Percentiles rank a stretch among this genome's conserved stretches.
Conservation (phyloP, 2,888 invertebrate species). For the Neocrepidodera transversa region DNA sequence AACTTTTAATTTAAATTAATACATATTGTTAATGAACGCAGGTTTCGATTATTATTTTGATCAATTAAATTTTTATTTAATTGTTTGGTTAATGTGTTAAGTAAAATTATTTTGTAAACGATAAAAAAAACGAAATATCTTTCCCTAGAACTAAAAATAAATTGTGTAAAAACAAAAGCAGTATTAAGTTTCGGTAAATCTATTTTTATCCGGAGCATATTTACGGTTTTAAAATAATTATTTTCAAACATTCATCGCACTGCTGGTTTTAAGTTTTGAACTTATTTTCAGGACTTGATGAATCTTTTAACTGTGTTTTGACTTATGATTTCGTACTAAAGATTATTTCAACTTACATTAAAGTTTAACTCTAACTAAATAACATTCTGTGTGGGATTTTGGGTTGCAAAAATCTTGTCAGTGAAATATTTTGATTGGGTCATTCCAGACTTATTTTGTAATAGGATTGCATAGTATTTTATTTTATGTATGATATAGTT, state of each 20-base stretch:
- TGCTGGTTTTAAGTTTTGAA: not conserved
- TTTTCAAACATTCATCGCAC: conserved; percentile 22
- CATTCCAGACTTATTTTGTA: not conserved
- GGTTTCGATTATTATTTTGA: no score
- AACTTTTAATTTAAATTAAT: no score
- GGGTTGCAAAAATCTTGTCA: not conserved
- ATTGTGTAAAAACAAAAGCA: conserved; percentile 33
- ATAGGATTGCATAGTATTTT: not conserved
- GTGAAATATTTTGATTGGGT: not conserved
- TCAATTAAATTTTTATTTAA: no score
- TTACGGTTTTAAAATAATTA: conserved; percentile 32
- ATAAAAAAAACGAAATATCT: conserved; percentile 7
- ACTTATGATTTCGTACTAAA: not conserved
- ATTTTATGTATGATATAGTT: no score
- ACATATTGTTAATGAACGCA: no score
- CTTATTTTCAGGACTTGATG: conserved; percentile 12
- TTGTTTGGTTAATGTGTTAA: no score
- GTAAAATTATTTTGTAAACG: not conserved
- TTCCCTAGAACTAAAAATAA: conserved; percentile 34
- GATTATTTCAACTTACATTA: not conserved
- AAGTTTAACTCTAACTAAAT: not conserved
- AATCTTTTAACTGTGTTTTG: not conserved
- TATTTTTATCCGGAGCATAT: conserved; percentile 35
- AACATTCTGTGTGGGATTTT: conserved; percentile 6
- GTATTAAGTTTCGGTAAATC: conserved; percentile 33